Percentiles rank a stretch among this genome's conserved stretches.
Evolutionary conservation across 1,140 invertebrate species (phyloP).

Genomic region (Cepaea nemoralis): DNA sequence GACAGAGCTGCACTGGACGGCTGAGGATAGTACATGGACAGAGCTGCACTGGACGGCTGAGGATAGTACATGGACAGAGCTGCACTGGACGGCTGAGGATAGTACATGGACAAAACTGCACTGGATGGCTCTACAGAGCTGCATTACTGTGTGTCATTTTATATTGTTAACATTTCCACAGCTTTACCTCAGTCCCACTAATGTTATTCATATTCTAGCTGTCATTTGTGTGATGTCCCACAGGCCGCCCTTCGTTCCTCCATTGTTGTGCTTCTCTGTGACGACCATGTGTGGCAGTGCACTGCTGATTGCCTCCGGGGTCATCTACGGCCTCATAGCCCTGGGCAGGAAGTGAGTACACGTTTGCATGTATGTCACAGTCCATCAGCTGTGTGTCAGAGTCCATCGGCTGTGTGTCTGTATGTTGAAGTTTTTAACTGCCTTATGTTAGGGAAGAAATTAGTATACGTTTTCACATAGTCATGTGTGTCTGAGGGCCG

Average conservation of each 20-base stretch:
- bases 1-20: neutral
- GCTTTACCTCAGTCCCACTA: too few relatives aligned
- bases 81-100: neutral
- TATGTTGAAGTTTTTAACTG: too few relatives aligned
- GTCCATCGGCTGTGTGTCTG: too few relatives aligned
- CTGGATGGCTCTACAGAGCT: too few relatives aligned
- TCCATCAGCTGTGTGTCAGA: too few relatives aligned
- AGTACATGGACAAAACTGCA: neutral
- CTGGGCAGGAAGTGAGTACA: slow-evolving; percentile 76
- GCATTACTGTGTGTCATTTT: too few relatives aligned
- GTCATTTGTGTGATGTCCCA: slow-evolving; percentile 48
- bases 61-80: neutral
- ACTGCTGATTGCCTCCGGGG: slow-evolving; percentile 87
- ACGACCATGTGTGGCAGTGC: slow-evolving; percentile 88
- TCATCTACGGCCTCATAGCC: slow-evolving; percentile 93
- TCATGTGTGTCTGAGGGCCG: too few relatives aligned
- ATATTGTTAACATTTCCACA: too few relatives aligned
- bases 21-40: neutral
- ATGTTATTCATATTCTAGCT: neutral
- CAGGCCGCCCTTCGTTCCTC: slow-evolving; percentile 83
- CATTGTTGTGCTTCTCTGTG: slow-evolving; percentile 83
- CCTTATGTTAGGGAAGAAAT: too few relatives aligned
- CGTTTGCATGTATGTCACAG: too few relatives aligned
- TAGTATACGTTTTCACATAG: too few relatives aligned
- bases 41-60: neutral